A percentile compares a stretch with the other conserved stretches of the same genome.
phyloP scores from a whole-genome alignment of 2,888 invertebrate genomes.

The Leptopterna dolabrata region DNA sequence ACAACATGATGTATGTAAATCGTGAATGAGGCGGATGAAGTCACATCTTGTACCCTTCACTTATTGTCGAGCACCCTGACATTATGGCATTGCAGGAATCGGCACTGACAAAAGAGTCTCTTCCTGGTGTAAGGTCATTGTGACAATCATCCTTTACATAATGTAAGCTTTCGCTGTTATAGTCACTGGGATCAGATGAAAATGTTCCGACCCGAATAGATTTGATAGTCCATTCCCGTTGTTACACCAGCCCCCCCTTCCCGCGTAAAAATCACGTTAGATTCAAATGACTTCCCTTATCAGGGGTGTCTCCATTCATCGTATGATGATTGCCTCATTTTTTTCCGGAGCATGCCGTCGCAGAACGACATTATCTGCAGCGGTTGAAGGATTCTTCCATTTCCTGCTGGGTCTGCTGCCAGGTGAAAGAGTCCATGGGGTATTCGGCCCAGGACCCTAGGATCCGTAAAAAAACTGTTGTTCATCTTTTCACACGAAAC shows the following conservation, averaged over 20 bases:
- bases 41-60: too few species aligned
- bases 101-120: too few species aligned
- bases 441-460: neutral
- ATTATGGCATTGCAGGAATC: too few species aligned
- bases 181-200: neutral
- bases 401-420: neutral
- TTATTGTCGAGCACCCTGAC: too few species aligned
- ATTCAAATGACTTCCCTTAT: slow-evolving; percentile 7
- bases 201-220: neutral
- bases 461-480: too few species aligned
- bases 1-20: too few species aligned
- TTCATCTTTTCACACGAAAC: too few species aligned
- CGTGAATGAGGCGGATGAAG: too few species aligned
- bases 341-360: neutral
- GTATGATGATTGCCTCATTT: neutral
- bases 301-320: neutral
- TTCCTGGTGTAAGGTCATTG: too few species aligned
- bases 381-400: neutral
- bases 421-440: neutral
- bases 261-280: neutral
- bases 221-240: neutral
- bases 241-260: neutral
- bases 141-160: neutral
- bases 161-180: neutral
- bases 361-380: neutral